Conservation (phyloP, 2,113 vertebrate genomes). For the Garra rufa region DNA sequence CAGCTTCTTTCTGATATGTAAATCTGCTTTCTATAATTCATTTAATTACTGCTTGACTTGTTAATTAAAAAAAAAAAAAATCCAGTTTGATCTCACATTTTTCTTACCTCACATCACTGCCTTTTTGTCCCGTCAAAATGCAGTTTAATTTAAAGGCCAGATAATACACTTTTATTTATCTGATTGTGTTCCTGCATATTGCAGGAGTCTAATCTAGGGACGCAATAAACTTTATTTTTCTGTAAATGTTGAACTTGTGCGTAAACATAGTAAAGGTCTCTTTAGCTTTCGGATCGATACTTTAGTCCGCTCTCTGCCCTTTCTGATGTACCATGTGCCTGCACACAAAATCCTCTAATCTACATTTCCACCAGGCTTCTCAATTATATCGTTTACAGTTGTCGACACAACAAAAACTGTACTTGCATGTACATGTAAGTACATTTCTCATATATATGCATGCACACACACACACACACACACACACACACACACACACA, state of each 20-base stretch:
- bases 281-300: conserved; percentile 9
- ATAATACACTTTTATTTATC: background rate
- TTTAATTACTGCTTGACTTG: background rate
- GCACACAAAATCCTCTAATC: background rate
- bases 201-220: background rate
- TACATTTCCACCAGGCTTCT: conserved; percentile 7
- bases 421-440: background rate
- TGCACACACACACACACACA: too few species aligned
- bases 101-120: background rate
- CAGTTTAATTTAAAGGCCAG: background rate
- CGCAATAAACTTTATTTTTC: conserved; percentile 9
- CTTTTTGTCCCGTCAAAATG: conserved; percentile 2
- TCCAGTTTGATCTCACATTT: too few species aligned
- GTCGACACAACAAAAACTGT: conserved; percentile 12
- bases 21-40: background rate
- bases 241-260: conserved; percentile 33
- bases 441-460: background rate
- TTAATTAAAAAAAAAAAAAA: too few species aligned
- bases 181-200: conserved; percentile 12
- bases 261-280: conserved; percentile 6
- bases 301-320: background rate
- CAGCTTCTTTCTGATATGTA: background rate
- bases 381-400: conserved; percentile 29
- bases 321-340: conserved; percentile 36
- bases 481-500: too few species aligned